Percentiles rank a stretch among this genome's conserved stretches.
phyloP scores from a whole-genome alignment of 2,888 invertebrate species.

The Netelia melanura region DNA sequence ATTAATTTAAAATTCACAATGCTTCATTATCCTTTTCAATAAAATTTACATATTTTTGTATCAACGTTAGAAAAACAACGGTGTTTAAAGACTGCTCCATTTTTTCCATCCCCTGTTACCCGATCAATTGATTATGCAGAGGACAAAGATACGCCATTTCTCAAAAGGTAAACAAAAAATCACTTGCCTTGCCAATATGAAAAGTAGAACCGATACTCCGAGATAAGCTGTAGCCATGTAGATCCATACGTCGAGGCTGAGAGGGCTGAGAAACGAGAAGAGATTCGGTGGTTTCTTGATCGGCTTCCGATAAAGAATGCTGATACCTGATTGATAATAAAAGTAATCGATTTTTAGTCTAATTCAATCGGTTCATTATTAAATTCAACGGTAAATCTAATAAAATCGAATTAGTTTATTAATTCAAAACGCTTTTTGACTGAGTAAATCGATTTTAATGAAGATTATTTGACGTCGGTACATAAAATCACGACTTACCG shows the following conservation, averaged over 20 bases:
- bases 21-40: background rate
- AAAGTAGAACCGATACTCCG: conserved; percentile 88
- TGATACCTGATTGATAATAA: conserved; percentile 83
- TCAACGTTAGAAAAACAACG: too few relatives aligned
- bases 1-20: too few relatives aligned
- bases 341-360: too few relatives aligned
- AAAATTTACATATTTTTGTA: background rate
- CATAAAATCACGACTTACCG: conserved; percentile 85
- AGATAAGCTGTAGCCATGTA: conserved; percentile 89
- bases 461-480: background rate
- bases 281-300: conserved; percentile 88
- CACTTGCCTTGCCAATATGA: conserved; percentile 87
- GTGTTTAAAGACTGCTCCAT: too few relatives aligned
- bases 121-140: conserved; percentile 3
- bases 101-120: background rate
- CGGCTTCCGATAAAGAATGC: conserved; percentile 88
- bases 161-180: conserved; percentile 38
- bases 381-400: too few relatives aligned
- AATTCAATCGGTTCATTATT: too few relatives aligned
- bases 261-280: conserved; percentile 89
- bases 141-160: too few relatives aligned
- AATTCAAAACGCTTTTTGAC: too few relatives aligned
- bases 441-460: background rate
- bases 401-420: too few relatives aligned
- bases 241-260: conserved; percentile 88